Evolutionary conservation across 1,140 invertebrate species (phyloP).

Genomic region (Drosophila dunni): DNA sequence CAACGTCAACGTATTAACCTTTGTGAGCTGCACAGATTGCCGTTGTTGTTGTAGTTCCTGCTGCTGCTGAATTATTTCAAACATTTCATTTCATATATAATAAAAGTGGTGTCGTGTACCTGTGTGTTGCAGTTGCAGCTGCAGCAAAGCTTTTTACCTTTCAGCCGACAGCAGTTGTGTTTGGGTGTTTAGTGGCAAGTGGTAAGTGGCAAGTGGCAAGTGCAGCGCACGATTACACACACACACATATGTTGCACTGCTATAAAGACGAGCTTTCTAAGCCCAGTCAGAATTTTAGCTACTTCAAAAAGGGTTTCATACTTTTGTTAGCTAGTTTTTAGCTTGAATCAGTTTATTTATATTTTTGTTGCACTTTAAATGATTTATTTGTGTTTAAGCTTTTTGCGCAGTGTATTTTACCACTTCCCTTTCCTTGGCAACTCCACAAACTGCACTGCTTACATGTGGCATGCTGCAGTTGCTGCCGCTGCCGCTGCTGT

Average conservation of each 20-base stretch:
- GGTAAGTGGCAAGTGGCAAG: constrained; percentile 68
- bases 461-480: not conserved
- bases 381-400: too few relatives aligned
- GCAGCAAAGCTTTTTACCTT: constrained; percentile 15
- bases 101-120: constrained; percentile 35
- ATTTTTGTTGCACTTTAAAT: too few relatives aligned
- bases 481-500: not conserved
- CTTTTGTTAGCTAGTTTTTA: too few relatives aligned
- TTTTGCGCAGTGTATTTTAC: not conserved
- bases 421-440: too few relatives aligned
- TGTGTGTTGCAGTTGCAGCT: constrained; percentile 27
- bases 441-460: not conserved
- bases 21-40: constrained; percentile 44
- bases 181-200: constrained; percentile 25
- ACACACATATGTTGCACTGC: not conserved
- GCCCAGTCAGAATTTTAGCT: too few relatives aligned
- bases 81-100: constrained; percentile 65
- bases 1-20: constrained; percentile 77
- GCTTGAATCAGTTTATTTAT: too few relatives aligned
- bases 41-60: constrained; percentile 30
- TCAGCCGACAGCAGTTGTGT: constrained; percentile 35
- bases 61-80: constrained; percentile 74
- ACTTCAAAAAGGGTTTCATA: too few relatives aligned
- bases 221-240: constrained; percentile 72
- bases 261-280: too few relatives aligned